phyloP scores from a whole-genome alignment of 2,797 vertebrate species.

The Eurystomus glaucurus region DNA sequence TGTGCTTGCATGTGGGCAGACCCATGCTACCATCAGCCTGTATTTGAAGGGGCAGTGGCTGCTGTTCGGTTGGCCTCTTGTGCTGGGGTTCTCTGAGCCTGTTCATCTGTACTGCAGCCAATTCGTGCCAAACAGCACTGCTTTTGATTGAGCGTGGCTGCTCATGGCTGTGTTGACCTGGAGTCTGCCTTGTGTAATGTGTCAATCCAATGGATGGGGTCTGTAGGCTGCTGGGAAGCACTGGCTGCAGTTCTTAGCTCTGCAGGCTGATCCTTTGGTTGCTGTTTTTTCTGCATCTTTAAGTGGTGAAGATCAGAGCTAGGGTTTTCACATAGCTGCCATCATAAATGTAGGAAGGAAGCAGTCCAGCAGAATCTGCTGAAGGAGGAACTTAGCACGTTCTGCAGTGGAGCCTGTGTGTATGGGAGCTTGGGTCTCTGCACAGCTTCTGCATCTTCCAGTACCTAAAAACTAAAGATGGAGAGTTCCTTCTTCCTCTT shows the following conservation, averaged over 20 bases:
- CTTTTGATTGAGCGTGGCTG: neutral
- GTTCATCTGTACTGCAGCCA: neutral
- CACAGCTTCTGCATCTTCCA: neutral
- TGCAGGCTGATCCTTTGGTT: neutral
- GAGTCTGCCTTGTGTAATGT: neutral
- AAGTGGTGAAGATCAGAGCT: neutral
- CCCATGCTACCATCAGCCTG: neutral
- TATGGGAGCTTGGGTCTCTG: neutral
- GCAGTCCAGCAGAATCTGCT: neutral
- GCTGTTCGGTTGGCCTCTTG: neutral
- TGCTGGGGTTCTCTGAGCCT: neutral
- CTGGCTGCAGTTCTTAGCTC: neutral
- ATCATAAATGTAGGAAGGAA: neutral
- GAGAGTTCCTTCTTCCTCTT: neutral
- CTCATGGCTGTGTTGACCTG: neutral
- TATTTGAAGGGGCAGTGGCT: neutral
- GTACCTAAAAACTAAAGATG: neutral
- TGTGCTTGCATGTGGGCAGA: neutral
- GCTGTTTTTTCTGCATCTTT: neutral
- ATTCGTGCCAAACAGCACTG: neutral
- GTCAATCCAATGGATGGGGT: rapidly evolving
- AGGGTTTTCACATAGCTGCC: neutral
- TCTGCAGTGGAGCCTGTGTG: neutral
- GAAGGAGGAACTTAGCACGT: neutral
- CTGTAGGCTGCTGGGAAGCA: neutral